A percentile compares a stretch with the other conserved stretches of the same genome.
phyloP scores from a whole-genome alignment of 2,113 vertebrate genomes.

The Dromiciops gliroides region DNA sequence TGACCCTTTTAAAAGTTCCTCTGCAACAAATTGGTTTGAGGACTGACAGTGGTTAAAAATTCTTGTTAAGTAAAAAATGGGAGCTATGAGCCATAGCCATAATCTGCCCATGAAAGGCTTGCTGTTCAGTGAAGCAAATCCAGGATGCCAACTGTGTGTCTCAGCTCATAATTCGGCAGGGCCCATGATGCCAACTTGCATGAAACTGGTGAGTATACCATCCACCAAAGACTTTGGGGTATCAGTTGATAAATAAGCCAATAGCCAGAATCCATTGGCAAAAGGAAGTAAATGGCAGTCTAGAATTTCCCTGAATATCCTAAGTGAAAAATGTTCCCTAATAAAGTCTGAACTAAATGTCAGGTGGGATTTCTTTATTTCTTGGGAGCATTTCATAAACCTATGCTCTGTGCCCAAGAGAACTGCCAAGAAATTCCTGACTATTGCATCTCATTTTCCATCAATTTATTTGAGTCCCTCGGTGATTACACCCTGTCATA shows the following conservation, averaged over 20 bases:
- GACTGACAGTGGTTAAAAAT: conserved; percentile 32
- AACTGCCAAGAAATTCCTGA: conserved; percentile 47
- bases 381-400: conserved; percentile 49
- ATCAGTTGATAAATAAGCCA: conserved; percentile 54
- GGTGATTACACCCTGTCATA: conserved; percentile 34
- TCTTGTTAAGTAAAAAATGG: conserved; percentile 34
- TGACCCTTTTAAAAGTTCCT: conserved; percentile 28
- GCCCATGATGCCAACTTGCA: not conserved
- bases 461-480: conserved; percentile 38
- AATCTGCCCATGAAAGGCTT: not conserved
- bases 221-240: not conserved
- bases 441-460: conserved; percentile 29
- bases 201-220: conserved; percentile 34
- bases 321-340: conserved; percentile 52
- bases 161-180: conserved; percentile 24
- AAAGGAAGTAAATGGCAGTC: conserved; percentile 31
- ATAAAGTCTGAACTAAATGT: conserved; percentile 60
- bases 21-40: conserved; percentile 32
- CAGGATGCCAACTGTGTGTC: conserved; percentile 16
- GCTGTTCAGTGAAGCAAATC: conserved; percentile 20
- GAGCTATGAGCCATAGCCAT: not conserved
- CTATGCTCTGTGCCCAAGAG: not conserved
- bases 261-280: conserved; percentile 55
- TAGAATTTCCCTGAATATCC: conserved; percentile 54
- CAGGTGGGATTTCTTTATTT: conserved; percentile 59